phyloP scores from a whole-genome alignment of 2,113 vertebrate genomes.

The Opisthocomus hoazin region DNA sequence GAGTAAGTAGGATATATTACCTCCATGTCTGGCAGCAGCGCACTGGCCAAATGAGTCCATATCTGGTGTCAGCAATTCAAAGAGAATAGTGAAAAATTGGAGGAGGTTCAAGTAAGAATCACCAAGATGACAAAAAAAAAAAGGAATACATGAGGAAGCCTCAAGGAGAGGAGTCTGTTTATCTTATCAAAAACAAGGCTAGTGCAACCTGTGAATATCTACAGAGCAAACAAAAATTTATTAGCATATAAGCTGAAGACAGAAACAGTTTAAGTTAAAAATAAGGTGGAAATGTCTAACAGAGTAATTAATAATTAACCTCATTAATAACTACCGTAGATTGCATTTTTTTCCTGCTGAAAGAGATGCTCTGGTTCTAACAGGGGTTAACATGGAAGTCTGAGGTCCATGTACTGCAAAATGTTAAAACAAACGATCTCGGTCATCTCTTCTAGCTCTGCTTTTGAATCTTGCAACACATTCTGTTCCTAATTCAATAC shows the following conservation, averaged over 20 bases:
- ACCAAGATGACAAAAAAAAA: not conserved
- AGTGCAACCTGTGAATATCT: not conserved
- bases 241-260: not conserved
- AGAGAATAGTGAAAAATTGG: not conserved
- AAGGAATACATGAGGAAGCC: not conserved
- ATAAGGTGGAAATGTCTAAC: not conserved
- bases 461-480: not conserved
- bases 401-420: not conserved
- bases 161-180: not conserved
- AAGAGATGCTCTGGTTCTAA: not conserved
- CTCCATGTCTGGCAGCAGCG: not conserved
- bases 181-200: not conserved
- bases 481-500: not conserved
- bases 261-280: not conserved
- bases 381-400: not conserved
- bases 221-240: not conserved
- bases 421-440: not conserved
- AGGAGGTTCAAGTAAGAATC: not conserved
- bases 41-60: not conserved
- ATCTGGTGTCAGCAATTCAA: not conserved
- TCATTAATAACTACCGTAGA: not conserved
- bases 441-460: not conserved
- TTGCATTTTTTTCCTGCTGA: not conserved
- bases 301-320: not conserved
- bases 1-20: conserved; percentile 12